A percentile compares a stretch with the other conserved stretches of the same genome.
Conservation (phyloP, 2,888 invertebrate genomes). For the Lottia scabra region DNA sequence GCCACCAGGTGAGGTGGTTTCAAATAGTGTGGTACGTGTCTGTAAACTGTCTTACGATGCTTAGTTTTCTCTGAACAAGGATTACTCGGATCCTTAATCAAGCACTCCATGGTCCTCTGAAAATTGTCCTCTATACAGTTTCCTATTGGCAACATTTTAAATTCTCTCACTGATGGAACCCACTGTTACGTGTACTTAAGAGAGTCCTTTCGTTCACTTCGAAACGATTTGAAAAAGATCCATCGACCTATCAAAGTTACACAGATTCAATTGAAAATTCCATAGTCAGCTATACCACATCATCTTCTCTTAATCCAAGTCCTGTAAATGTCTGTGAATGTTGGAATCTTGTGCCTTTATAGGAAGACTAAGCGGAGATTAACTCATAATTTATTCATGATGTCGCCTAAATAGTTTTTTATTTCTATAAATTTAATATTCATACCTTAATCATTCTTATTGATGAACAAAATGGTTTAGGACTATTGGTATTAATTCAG, state of each 20-base stretch:
- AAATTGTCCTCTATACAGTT: background rate
- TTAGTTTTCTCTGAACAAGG: background rate
- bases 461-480: too few species aligned
- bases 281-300: too few species aligned
- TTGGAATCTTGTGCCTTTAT: background rate
- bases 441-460: too few species aligned
- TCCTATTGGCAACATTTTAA: background rate
- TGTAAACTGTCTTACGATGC: conserved; percentile 45
- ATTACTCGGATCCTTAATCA: background rate
- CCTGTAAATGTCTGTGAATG: background rate
- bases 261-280: too few species aligned
- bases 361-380: background rate
- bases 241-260: too few species aligned
- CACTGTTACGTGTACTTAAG: too few species aligned
- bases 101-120: background rate
- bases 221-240: too few species aligned
- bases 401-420: background rate
- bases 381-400: conserved; percentile 1
- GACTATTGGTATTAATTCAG: too few species aligned
- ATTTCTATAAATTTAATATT: too few species aligned
- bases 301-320: too few species aligned
- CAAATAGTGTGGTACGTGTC: conserved; percentile 70
- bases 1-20: conserved; percentile 75
- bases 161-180: too few species aligned
- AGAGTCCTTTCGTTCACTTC: too few species aligned